Base-by-base conservation (phyloP, 2,888 invertebrate genomes). In the Xanthia togata region DNA sequence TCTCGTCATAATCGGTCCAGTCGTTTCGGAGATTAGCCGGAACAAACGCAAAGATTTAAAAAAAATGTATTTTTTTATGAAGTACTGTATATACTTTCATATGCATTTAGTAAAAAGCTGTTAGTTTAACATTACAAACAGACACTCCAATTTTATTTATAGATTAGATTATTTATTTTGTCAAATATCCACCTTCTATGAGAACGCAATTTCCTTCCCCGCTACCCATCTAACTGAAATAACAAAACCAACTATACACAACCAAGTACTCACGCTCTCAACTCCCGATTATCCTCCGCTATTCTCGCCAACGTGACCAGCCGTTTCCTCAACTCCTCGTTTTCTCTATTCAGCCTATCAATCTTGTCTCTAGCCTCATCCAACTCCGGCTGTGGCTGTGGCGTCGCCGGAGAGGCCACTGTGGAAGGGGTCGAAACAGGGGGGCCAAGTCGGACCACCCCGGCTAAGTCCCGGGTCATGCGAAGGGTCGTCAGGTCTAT, bases 361-460 rank as follows among this genome's bases (percentile, higher is more conserved):
- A 96, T 93, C 81, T 92, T 92, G 89, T 96, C 91, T 91, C 92
- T 90, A 71, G 97, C 91, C 85, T 94, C 92, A 85, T 95, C 91
- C 71, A 98, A 92, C 31, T 97, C 97, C 0, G 96, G 94, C 31
- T 90, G 92, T 0, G 92, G 91, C 55, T 91, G 91, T 0, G 95
- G 93, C 8, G 94, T 92, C 14, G 91, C 90, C 0, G 95, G 95
- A 0, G 95, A 91, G 5, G 91, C 91, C 23, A 91, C 70, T 0
- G 94, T 91, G 0, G 93, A 91, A 0, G 93, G 93, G 12, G 92
- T 91, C 38, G 93, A 85, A 0, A 91, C 88, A 0, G 96, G 96
- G 2, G 98, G 98, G 65, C 98, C 97, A 64, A 98, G 97, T 86
- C 97, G 97, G 84, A 99, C 97, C 6, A 98, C 97, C 0, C 99